Base-by-base conservation (phyloP, 2,888 invertebrate genomes). In the Tachina fera region DNA sequence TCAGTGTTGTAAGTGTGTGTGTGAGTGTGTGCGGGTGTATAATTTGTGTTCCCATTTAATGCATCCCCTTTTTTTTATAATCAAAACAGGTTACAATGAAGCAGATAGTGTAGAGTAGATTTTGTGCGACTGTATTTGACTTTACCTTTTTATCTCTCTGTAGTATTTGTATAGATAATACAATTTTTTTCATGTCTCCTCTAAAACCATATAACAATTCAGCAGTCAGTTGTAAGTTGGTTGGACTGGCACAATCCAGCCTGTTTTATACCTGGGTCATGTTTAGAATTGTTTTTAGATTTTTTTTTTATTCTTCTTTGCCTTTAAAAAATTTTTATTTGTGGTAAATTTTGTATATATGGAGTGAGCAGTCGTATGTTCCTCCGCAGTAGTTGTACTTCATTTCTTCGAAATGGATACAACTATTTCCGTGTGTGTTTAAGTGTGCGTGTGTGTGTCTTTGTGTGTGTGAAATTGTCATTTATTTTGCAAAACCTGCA, bases 141-240 rank as follows among this genome's bases (percentile, higher is more conserved):
- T 74, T 85, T 77, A 61, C 76, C 72, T 61, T 63, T 75, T 53
- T 79, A 79, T 79, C 56, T 72, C 47, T 47, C 19, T 70, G n/a
- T 61, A 47, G 51, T 79, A 53, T 70, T 71, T 60, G 58, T 70
- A 14, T 19, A 65, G 72, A 81, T 84, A 84, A 84, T 84, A 77
- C 53, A 63, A n/a, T 49, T 47, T n/a, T 76, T 77, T 60, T 39
- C 19, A 8, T 51, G 9, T 1, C 22, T 67, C n/a, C n/a, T 22
- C 8, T 16, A 70, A 75, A 75, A 77, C 61, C 60, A 65, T 47
- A 49, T 47, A 49, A 68, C 68, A 74, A 85, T 78, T 85, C 56
- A 56, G 47, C 71, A 71, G 79, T 47, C 53, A 72, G 56, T 71
- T 71, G 79, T 63, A 47, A 63, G 79, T 72, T 65, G 79, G 63